Evolutionary conservation across 2,797 vertebrate species (phyloP).

Genomic region (Danio jaintianensis): DNA sequence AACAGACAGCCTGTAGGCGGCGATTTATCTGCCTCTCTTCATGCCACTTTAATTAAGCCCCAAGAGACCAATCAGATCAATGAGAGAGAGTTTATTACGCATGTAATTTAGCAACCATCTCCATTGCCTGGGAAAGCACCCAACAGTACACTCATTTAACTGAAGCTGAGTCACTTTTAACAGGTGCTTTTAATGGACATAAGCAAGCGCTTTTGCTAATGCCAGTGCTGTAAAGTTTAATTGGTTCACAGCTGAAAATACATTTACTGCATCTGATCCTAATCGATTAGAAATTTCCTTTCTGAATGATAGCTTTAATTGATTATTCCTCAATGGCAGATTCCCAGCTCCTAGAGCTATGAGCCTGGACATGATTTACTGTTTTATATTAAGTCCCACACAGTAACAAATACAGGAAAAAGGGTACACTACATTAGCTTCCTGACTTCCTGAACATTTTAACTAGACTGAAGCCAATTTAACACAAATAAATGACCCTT

Average conservation of each 20-base stretch:
- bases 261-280: not conserved
- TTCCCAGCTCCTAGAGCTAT: constrained; percentile 20
- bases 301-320: constrained; percentile 18
- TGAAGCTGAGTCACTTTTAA: constrained; percentile 23
- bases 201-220: constrained; percentile 2
- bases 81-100: constrained; percentile 53
- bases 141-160: constrained; percentile 35
- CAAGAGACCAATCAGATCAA: constrained; percentile 43
- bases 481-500: constrained; percentile 4
- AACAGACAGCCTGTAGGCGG: constrained; percentile 25
- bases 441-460: constrained; percentile 16
- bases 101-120: constrained; percentile 54
- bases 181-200: constrained; percentile 37
- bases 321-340: constrained; percentile 26
- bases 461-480: constrained; percentile 10
- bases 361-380: constrained; percentile 20
- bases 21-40: constrained; percentile 29
- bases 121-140: constrained; percentile 18
- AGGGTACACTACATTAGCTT: constrained; percentile 29
- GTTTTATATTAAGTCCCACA: constrained; percentile 46
- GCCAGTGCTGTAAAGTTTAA: constrained; percentile 36
- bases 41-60: constrained; percentile 34
- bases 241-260: constrained; percentile 1
- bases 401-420: constrained; percentile 42
- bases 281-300: constrained; percentile 41